Base-by-base conservation (phyloP, 2,888 invertebrate species). In the Cataglyphis albicans region DNA sequence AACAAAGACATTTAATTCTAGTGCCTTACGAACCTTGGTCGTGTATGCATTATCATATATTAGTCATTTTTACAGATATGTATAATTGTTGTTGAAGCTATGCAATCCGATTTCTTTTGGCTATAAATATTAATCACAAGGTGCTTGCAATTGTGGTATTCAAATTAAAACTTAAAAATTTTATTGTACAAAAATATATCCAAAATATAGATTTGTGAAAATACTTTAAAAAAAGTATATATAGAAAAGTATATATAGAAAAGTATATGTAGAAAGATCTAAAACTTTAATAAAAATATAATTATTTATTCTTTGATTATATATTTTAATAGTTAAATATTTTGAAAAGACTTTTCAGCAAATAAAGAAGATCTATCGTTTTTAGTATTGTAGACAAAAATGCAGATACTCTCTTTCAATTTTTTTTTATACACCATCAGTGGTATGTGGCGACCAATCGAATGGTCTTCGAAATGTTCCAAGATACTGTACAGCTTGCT, bases 401-500 rank as follows among this genome's bases (percentile, higher is more conserved):
- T 64, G 82, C 41, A 35, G 32, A 65, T 73, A 65, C 63, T 83
- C 29, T 1, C 52, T 18, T 18, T 81, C 0, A 81, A 64, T n/a
- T 81, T 81, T 18, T 74, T 41, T 18, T 12, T 81, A 18, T 81
- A 81, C 21, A 44, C 63, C 38, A 44, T 68, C 5, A 18, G 21
- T 38, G 81, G 74, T 52, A 15, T 81, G 6, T 81, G 81, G 81
- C 81, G 64, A 52, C 74, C 81, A 32, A 63, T 64, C 25, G 38
- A 73, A n/a, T 63, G 81, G 73, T 63, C 81, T 10, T 64, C 81
- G n/a, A 68, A 52, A 12, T 32, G 74, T 18, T 88, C 84, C 21
- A 84, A 82, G 67, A 32, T 80, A 7, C 0, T 86, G 10, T 88
- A 88, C n/a, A 0, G 84, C 75, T 0, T 84, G 68, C 10, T 44